Base-by-base conservation (phyloP, 2,113 vertebrate species). In the Xiphophorus maculatus region DNA sequence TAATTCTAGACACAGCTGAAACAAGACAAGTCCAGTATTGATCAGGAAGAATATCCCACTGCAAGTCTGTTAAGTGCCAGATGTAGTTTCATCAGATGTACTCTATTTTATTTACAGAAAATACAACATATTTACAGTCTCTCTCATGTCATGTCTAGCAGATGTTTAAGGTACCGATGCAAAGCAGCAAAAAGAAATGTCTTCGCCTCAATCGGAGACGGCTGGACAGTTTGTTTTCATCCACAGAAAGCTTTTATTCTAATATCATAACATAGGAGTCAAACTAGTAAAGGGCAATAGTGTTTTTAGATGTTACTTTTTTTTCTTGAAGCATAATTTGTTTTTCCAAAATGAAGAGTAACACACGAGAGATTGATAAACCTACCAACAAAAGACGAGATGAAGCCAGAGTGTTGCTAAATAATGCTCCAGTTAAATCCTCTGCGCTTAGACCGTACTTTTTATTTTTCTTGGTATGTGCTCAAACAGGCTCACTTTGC, bases 31-130 rank as follows among this genome's bases (percentile, higher is more conserved):
- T 80, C 83, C 82, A 89, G 82, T 80, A 75, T 72, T 58, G 68
- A 78, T 68, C 72, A 81, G 76, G 74, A 88, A 78, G 62, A 63
- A 44, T 62, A 10, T 61, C 67, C 29, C 65, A n/a, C 54, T 73
- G 73, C 68, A 70, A 80, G 70, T 80, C 65, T 83, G 78, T 83
- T 42, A 91, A 89, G 90, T 90, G 88, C 90, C 86, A 90, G 82
- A 89, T 88, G 80, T 84, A 85, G 72, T 73, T 84, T 89, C 76
- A 88, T 63, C 74, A 71, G 79, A 83, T 84, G 80, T 82, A 66
- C 71, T 87, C 69, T 67, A 63, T 84, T 88, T 88, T 92, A 92
- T 92, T 87, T 92, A 92, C 91, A 93, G 67, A 86, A 90, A 90
- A 89, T 93, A 90, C 85, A 93, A 74, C 80, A 79, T 62, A 66